These are phyloP conservation scores for Phallusia fumigata DNA, from an alignment of 23 tunicate genomes.

Conservation along the genomic window DNA sequence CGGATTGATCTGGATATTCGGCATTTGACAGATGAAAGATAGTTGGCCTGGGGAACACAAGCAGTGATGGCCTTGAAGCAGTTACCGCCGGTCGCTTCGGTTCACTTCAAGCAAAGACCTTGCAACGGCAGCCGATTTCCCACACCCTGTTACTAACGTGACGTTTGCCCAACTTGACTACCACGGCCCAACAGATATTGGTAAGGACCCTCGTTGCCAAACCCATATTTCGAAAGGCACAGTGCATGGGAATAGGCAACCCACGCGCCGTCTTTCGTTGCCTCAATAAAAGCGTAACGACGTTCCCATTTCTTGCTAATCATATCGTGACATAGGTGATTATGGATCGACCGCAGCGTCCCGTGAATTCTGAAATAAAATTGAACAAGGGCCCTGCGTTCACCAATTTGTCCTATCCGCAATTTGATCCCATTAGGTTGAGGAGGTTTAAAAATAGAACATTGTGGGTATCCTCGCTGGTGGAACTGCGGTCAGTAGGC, in stretches of 20 bases:
- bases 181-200: neutral
- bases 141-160: slow-evolving; percentile 5
- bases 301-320: too few relatives aligned
- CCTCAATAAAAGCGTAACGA: neutral
- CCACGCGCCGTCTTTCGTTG: neutral
- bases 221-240: neutral
- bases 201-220: neutral
- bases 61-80: neutral
- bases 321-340: too few relatives aligned
- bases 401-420: neutral
- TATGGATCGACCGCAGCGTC: too few relatives aligned
- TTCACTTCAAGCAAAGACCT: neutral
- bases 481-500: neutral
- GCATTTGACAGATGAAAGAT: slow-evolving; percentile 13
- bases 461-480: neutral
- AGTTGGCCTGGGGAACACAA: neutral
- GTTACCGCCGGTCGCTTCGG: slow-evolving; percentile 1
- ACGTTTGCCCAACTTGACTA: neutral
- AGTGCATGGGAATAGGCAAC: neutral
- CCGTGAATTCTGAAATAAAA: neutral
- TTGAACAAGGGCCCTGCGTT: neutral
- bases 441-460: neutral
- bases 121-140: neutral
- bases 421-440: neutral
- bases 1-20: neutral